Percentiles rank a stretch among this genome's conserved stretches.
These are phyloP conservation scores for Cydia pomonella DNA, from an alignment of 1,140 invertebrate genomes.

Conservation along the genomic window DNA sequence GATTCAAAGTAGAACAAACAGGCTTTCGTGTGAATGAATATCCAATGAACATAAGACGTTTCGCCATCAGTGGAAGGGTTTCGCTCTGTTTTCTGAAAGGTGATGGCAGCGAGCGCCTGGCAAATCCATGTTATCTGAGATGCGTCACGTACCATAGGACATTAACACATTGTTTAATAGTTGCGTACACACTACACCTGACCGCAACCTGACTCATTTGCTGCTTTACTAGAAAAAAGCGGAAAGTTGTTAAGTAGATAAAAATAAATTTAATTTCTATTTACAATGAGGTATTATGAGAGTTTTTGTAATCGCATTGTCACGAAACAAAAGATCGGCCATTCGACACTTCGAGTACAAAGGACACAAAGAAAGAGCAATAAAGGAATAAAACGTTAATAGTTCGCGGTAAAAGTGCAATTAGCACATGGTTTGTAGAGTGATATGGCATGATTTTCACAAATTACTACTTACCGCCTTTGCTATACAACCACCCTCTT, in stretches of 20 bases:
- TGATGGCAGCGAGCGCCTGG: background rate
- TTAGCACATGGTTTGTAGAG: background rate
- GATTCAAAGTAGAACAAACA: no score
- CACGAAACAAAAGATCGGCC: slow-evolving; percentile 18
- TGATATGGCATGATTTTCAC: background rate
- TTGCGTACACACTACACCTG: slow-evolving; percentile 14
- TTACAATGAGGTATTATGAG: slow-evolving; percentile 9
- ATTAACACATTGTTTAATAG: slow-evolving; percentile 6
- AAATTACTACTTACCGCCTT: background rate
- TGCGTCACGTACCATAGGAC: background rate
- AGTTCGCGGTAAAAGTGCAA: slow-evolving; percentile 22
- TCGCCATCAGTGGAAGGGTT: background rate
- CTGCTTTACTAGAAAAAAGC: background rate
- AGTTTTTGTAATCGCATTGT: slow-evolving; percentile 21
- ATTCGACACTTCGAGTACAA: slow-evolving; percentile 17
- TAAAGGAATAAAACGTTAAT: slow-evolving; percentile 16
- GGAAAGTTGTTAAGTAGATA: slow-evolving; percentile 9
- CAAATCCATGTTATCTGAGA: slow-evolving; percentile 2
- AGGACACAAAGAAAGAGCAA: background rate
- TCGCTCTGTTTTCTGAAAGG: background rate
- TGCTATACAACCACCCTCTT: no score
- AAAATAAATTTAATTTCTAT: slow-evolving; percentile 16
- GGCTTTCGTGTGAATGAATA: background rate
- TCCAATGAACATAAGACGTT: background rate
- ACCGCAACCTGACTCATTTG: slow-evolving; percentile 7